Percentiles rank a stretch among this genome's conserved stretches.
Evolutionary conservation across 2,113 vertebrate species (phyloP).

Genomic region (Gavia stellata): DNA sequence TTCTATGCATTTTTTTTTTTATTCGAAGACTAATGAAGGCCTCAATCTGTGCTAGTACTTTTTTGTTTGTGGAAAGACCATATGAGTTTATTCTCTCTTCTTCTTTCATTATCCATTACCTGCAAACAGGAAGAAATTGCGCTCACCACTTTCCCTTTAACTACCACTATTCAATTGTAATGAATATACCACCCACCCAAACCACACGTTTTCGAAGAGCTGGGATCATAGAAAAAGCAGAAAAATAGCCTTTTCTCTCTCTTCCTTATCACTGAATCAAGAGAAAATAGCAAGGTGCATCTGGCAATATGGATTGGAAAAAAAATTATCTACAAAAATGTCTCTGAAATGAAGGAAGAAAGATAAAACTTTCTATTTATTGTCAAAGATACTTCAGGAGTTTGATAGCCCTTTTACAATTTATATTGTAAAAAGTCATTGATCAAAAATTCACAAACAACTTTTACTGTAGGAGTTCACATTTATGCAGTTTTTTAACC

Average conservation of each 20-base stretch:
- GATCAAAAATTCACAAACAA: slow-evolving; percentile 61
- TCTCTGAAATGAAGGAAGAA: background rate
- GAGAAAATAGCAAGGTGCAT: slow-evolving; percentile 1
- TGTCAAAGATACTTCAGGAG: slow-evolving; percentile 10
- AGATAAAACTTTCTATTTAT: slow-evolving; percentile 39
- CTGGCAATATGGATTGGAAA: background rate
- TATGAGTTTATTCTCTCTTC: background rate
- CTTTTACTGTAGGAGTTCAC: slow-evolving; percentile 48
- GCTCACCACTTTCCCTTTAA: background rate
- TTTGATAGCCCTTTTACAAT: slow-evolving; percentile 32
- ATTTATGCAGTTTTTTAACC: slow-evolving; percentile 50
- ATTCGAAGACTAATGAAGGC: background rate
- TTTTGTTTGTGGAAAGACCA: background rate
- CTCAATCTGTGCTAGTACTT: background rate
- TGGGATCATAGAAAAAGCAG: background rate
- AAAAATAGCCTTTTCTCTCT: background rate
- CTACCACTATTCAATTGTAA: background rate
- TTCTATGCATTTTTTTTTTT: background rate
- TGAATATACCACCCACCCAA: background rate
- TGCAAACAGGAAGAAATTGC: background rate
- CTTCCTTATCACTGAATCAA: background rate
- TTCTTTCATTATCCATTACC: background rate
- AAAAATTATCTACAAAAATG: background rate
- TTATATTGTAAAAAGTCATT: slow-evolving; percentile 13
- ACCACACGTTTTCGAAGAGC: background rate